These are phyloP conservation scores for Pseudachorutes palmiensis DNA, from an alignment of 1,140 invertebrate species.

Conservation along the genomic window DNA sequence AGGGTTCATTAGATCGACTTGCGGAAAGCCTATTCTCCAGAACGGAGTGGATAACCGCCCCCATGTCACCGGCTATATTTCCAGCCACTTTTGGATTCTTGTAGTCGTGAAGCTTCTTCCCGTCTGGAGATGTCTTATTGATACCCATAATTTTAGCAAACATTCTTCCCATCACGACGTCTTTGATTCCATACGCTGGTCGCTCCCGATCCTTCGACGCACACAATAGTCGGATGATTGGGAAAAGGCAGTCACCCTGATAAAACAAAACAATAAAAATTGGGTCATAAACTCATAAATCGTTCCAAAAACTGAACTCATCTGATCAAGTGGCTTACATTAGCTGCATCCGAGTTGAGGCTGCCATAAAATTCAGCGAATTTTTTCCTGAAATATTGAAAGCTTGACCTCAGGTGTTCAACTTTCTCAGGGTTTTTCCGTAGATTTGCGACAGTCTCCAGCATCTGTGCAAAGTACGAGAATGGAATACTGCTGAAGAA, in stretches of 20 bases:
- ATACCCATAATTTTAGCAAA: slow-evolving; percentile 62
- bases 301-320: slow-evolving; percentile 21
- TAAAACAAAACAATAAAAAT: slow-evolving; percentile 21
- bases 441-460: slow-evolving; percentile 49
- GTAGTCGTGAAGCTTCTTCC: slow-evolving; percentile 55
- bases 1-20: slow-evolving; percentile 42
- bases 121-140: slow-evolving; percentile 55
- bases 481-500: slow-evolving; percentile 43
- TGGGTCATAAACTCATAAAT: slow-evolving; percentile 27
- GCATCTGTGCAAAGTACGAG: slow-evolving; percentile 44
- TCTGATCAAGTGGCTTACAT: slow-evolving; percentile 31
- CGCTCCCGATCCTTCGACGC: slow-evolving; percentile 58
- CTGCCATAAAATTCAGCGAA: slow-evolving; percentile 40
- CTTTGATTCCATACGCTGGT: slow-evolving; percentile 57
- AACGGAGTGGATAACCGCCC: slow-evolving; percentile 59
- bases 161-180: slow-evolving; percentile 55
- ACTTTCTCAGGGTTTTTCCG: slow-evolving; percentile 45
- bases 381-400: slow-evolving; percentile 47
- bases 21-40: slow-evolving; percentile 54
- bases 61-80: slow-evolving; percentile 57
- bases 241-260: slow-evolving; percentile 52
- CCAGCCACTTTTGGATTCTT: slow-evolving; percentile 43
- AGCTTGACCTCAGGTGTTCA: slow-evolving; percentile 48
- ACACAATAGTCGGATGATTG: slow-evolving; percentile 61
- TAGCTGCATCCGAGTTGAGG: slow-evolving; percentile 26